Percentiles rank a stretch among this genome's conserved stretches.
Conservation (phyloP, 1,140 invertebrate species). For the Elymnias hypermnestra region DNA sequence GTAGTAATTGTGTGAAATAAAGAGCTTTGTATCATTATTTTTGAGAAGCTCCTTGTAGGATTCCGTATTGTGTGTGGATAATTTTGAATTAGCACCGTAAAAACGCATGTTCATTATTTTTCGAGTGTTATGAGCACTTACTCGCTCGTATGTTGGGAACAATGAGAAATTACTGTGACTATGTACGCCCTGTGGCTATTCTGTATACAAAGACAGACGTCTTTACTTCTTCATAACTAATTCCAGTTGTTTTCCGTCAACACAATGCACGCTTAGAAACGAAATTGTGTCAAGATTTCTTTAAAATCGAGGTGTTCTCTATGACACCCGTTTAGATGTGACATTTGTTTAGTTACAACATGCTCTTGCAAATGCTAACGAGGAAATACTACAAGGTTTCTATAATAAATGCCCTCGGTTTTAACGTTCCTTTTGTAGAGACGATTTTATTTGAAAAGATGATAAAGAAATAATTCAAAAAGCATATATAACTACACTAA, state of each 20-base stretch:
- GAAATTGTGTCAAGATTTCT: constrained; percentile 52
- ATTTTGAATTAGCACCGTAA: constrained; percentile 40
- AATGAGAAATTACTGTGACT: constrained; percentile 45
- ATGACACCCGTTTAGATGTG: neutral
- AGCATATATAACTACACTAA: too few species aligned
- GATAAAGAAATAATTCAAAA: too few species aligned
- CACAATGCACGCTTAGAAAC: constrained; percentile 43
- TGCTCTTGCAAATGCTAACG: neutral
- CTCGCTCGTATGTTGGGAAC: constrained; percentile 27
- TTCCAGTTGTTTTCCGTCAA: constrained; percentile 31
- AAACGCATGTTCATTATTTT: constrained; percentile 43
- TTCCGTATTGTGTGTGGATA: constrained; percentile 44
- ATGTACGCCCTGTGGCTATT: constrained; percentile 37
- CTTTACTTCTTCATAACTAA: constrained; percentile 50
- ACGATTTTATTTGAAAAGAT: too few species aligned
- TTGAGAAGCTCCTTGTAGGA: constrained; percentile 41
- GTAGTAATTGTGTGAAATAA: constrained; percentile 70
- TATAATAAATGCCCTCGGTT: too few species aligned
- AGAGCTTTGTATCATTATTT: constrained; percentile 68
- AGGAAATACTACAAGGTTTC: too few species aligned
- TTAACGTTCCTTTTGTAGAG: too few species aligned
- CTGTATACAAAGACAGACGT: constrained; percentile 40
- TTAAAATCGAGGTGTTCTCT: constrained; percentile 26
- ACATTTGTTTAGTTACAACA: constrained; percentile 10
- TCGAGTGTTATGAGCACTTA: constrained; percentile 18